phyloP scores from a whole-genome alignment of 2,113 vertebrate species.

The Anthoscopus minutus region DNA sequence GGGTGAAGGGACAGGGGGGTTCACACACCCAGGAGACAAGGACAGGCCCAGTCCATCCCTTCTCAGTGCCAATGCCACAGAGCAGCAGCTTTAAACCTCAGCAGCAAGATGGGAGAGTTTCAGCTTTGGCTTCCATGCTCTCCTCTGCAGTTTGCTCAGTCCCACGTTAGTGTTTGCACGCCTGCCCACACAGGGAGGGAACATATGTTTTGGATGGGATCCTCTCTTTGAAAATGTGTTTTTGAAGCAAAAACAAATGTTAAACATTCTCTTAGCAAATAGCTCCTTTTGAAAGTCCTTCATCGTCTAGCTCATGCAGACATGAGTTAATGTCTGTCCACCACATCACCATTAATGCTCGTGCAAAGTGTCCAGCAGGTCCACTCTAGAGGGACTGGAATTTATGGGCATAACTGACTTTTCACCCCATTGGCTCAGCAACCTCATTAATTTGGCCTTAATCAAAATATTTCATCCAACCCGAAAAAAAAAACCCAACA shows the following conservation, averaged over 20 bases:
- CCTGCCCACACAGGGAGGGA: neutral
- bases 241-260: neutral
- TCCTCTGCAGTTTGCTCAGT: neutral
- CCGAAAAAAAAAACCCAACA: neutral
- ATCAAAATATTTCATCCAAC: neutral
- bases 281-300: neutral
- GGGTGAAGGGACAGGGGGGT: neutral
- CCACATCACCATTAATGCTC: accelerated
- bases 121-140: neutral
- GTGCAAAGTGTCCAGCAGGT: neutral
- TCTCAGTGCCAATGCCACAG: neutral
- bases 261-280: neutral
- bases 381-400: accelerated
- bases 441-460: neutral
- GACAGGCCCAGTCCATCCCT: neutral
- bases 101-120: neutral
- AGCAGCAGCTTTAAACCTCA: neutral
- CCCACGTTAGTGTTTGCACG: neutral
- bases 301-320: neutral
- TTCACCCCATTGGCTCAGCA: neutral
- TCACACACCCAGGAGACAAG: neutral
- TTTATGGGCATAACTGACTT: neutral
- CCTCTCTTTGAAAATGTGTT: neutral
- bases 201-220: neutral
- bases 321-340: neutral